Evolutionary conservation across 2,797 vertebrate species (phyloP).

Genomic region (Mycteria americana): DNA sequence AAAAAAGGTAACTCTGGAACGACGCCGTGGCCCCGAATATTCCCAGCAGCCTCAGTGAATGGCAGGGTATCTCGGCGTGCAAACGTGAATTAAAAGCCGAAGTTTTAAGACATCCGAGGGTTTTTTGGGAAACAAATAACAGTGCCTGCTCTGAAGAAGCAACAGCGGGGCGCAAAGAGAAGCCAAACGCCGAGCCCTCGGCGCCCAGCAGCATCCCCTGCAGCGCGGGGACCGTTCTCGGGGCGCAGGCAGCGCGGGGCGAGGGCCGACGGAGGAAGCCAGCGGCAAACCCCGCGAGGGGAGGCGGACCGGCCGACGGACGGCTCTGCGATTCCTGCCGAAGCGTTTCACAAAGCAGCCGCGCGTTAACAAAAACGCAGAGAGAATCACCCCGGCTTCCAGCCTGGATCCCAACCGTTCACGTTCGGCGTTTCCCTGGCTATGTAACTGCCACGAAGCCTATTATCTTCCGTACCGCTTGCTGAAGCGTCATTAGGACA

Average conservation of each 20-base stretch:
- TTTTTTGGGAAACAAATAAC: neutral
- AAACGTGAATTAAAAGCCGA: neutral
- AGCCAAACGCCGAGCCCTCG: neutral
- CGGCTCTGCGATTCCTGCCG: neutral
- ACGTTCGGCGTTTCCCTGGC: neutral
- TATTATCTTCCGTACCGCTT: slow-evolving; percentile 32
- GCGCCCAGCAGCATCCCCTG: neutral
- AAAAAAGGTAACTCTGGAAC: neutral
- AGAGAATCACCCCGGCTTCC: neutral
- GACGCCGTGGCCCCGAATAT: too few species aligned
- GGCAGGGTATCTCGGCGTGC: rapidly evolving
- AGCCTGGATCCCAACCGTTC: neutral
- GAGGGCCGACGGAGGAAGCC: neutral
- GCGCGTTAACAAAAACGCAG: neutral
- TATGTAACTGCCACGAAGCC: slow-evolving; percentile 20
- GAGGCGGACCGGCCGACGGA: neutral
- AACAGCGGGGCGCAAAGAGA: neutral
- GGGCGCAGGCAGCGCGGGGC: rapidly evolving
- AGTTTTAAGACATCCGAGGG: neutral
- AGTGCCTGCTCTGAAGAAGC: neutral
- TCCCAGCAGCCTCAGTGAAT: neutral
- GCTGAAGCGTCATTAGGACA: slow-evolving; percentile 43
- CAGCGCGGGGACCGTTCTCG: neutral
- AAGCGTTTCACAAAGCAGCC: slow-evolving; percentile 54
- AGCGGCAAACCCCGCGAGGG: neutral